Conservation (phyloP, 2,113 vertebrate species). For the Myotis davidii region DNA sequence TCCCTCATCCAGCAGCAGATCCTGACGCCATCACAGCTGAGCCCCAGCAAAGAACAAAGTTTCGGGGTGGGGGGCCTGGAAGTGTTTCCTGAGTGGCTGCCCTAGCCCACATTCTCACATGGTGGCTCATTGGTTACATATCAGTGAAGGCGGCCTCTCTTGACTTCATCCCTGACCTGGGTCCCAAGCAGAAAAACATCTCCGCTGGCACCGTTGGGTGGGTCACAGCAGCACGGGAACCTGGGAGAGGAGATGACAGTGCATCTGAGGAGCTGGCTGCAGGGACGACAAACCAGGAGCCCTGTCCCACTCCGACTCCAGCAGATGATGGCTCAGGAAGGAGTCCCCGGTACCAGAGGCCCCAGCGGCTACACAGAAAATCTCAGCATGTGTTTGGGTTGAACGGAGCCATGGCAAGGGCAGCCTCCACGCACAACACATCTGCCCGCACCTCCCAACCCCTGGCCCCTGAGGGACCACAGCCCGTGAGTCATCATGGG, state of each 20-base stretch:
- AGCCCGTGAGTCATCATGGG: fast-evolving
- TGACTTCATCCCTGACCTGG: not conserved
- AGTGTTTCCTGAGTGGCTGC: not conserved
- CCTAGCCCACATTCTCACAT: not conserved
- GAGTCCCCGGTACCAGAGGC: not conserved
- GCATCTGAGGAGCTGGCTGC: not conserved
- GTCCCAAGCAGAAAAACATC: not conserved
- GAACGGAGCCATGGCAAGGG: not conserved
- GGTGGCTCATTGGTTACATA: not conserved
- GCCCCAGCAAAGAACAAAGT: too few species aligned
- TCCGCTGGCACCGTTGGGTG: not conserved
- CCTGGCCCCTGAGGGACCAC: too few species aligned
- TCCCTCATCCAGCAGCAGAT: not conserved
- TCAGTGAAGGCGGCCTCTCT: not conserved
- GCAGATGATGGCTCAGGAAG: not conserved
- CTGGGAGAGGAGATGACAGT: fast-evolving
- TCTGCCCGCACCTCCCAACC: not conserved
- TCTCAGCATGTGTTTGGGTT: not conserved
- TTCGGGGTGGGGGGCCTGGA: not conserved
- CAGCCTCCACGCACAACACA: fast-evolving
- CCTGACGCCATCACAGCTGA: not conserved
- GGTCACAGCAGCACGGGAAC: not conserved
- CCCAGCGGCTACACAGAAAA: not conserved
- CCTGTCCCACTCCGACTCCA: not conserved
- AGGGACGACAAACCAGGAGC: not conserved